Base-by-base conservation (phyloP, 2,888 invertebrate genomes). In the Trachelus troglodyta region DNA sequence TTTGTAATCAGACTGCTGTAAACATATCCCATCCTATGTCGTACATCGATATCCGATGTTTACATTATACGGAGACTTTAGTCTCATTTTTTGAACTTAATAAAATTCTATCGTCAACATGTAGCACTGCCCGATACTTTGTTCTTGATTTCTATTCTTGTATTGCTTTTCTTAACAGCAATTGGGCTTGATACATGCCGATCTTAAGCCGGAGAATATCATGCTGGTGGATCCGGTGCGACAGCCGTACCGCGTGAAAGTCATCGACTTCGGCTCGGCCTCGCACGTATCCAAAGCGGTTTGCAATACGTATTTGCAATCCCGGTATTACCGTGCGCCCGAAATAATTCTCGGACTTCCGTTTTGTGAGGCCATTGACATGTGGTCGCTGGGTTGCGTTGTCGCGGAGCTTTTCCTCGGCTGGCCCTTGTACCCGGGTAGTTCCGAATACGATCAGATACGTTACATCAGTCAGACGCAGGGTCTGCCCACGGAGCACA, bases 361-460 rank as follows among this genome's bases (percentile, higher is more conserved):
- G 81, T 99, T 99, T 93, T 98, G 98, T 93, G 99, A 99, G 92
- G 98, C 99, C 23, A 99, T 99, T 88, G 99, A 99, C 93, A 99
- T 99, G 99, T 99, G 99, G 99, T 99, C 99, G 11, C 93, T 99
- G 84, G 99, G 99, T 79, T 99, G 99, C 93, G 99, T 99, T 82
- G 99, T 99, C 74, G 99, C 99, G 3, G 99, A 99, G 92, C 94
- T 99, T 85, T 99, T 99, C 93, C 94, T 99, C 73, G 99, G 99
- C 83, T 99, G 99, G 99, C 99, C 99, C 30, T 94, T 99, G 69
- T 99, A 99, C 93, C 99, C 99, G 0, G 99, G 99, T 83, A 98
- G 98, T 76, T 99, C 99, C 31, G 99, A 99, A 93, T 99, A 99
- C 93, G 99, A 99, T 93, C 97, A 99, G 94, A 99, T 99, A 89